A percentile compares a stretch with the other conserved stretches of the same genome.
These are phyloP conservation scores for Amaurobius ferox DNA, from an alignment of 2,888 invertebrate species.

Conservation along the genomic window DNA sequence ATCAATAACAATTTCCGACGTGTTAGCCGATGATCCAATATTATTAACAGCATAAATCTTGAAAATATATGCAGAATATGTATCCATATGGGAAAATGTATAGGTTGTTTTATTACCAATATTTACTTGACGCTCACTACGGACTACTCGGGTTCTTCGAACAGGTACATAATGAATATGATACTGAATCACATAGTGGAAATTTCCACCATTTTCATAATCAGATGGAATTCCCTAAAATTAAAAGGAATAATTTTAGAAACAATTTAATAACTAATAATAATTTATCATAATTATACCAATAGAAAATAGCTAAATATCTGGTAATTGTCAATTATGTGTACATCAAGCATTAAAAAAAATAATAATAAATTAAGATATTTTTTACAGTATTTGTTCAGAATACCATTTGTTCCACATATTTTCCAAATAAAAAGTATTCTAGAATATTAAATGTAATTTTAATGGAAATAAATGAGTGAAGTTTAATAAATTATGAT, in stretches of 20 bases:
- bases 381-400: too few relatives aligned
- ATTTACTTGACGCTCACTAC: neutral
- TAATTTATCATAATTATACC: too few relatives aligned
- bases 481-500: too few relatives aligned
- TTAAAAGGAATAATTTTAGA: neutral
- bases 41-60: conserved; percentile 48
- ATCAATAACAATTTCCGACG: conserved; percentile 44
- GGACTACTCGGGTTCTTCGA: conserved; percentile 7
- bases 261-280: too few relatives aligned
- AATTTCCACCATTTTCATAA: conserved; percentile 49
- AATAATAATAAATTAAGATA: too few relatives aligned
- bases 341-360: too few relatives aligned
- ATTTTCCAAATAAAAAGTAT: too few relatives aligned
- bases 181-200: conserved; percentile 49
- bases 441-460: too few relatives aligned
- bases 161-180: conserved; percentile 34
- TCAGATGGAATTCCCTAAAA: conserved; percentile 53
- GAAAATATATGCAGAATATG: conserved; percentile 46
- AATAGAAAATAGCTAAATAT: too few relatives aligned
- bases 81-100: conserved; percentile 49
- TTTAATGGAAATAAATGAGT: too few relatives aligned
- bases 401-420: too few relatives aligned
- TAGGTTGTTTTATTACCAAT: conserved; percentile 31
- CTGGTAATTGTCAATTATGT: too few relatives aligned
- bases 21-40: conserved; percentile 48